Conservation (phyloP, 2,888 invertebrate species). For the Anoncus sp. region DNA sequence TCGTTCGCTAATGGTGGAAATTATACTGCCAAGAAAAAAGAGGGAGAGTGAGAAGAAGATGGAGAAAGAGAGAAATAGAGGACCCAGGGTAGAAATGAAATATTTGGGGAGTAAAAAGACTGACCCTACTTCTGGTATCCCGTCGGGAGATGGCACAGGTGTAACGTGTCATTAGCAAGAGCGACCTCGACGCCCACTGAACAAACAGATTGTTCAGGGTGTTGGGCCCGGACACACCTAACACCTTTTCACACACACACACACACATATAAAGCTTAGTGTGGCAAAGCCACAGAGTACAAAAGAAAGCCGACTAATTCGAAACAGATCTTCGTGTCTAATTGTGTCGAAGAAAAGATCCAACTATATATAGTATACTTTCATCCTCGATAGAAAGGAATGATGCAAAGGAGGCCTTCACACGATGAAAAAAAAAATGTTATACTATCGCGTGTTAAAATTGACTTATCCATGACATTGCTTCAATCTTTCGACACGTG, state of each 20-base stretch:
- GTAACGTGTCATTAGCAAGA: slow-evolving; percentile 71
- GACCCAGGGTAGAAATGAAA: slow-evolving; percentile 4
- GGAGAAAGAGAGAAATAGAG: slow-evolving; percentile 29
- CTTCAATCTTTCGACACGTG: too few species aligned
- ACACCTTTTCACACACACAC: slow-evolving; percentile 43
- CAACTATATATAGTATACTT: slow-evolving; percentile 15
- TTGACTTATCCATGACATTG: too few species aligned
- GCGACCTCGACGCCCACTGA: slow-evolving; percentile 68
- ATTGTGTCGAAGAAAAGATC: slow-evolving; percentile 32
- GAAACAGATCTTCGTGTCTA: slow-evolving; percentile 50
- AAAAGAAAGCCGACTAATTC: slow-evolving; percentile 58
- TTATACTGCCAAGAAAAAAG: slow-evolving; percentile 29
- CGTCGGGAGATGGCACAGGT: slow-evolving; percentile 66
- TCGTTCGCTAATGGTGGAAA: slow-evolving; percentile 38
- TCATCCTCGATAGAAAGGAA: neutral
- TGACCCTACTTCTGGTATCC: slow-evolving; percentile 37
- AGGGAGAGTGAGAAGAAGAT: neutral
- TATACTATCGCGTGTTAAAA: too few species aligned
- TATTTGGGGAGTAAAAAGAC: slow-evolving; percentile 13
- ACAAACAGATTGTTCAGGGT: slow-evolving; percentile 70
- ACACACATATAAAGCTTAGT: neutral
- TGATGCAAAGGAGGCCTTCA: neutral
- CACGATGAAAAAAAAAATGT: neutral
- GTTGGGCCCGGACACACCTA: slow-evolving; percentile 65
- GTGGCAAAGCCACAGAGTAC: slow-evolving; percentile 21